Percentiles rank a stretch among this genome's conserved stretches.
Evolutionary conservation across 1,140 invertebrate genomes (phyloP).

Genomic region (Ceratina japonica): DNA sequence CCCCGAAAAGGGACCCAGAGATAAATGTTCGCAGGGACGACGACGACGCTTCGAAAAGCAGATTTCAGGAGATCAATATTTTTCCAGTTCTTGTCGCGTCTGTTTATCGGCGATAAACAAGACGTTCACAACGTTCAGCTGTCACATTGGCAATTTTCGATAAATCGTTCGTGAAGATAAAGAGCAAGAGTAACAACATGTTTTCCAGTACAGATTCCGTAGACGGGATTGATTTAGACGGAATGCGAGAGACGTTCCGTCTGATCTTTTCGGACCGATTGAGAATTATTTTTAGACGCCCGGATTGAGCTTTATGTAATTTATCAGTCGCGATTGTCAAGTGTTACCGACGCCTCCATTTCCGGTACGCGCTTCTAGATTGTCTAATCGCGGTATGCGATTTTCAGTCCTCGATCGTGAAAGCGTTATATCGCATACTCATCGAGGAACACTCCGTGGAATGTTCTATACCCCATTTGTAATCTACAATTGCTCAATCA

Average conservation of each 20-base stretch:
- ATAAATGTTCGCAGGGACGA: not conserved
- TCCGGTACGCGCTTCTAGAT: slow-evolving; percentile 31
- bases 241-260: not conserved
- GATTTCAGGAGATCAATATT: slow-evolving; percentile 7
- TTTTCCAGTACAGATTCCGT: not conserved
- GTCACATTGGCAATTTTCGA: not conserved
- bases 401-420: not conserved
- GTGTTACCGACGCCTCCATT: slow-evolving; percentile 40
- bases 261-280: not conserved
- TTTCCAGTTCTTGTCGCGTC: not conserved
- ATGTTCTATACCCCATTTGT: no score
- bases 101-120: not conserved
- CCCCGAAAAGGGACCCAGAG: slow-evolving; percentile 19
- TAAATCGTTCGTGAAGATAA: not conserved
- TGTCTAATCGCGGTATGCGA: not conserved
- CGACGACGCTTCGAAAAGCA: not conserved
- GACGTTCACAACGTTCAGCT: not conserved
- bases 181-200: not conserved
- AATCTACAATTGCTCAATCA: not conserved
- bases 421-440: not conserved
- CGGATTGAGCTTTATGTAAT: slow-evolving; percentile 42
- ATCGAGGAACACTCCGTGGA: no score
- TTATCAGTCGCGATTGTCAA: slow-evolving; percentile 34
- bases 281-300: slow-evolving; percentile 19
- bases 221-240: not conserved